Percentiles rank a stretch among this genome's conserved stretches.
Evolutionary conservation across 2,888 invertebrate species (phyloP).

Genomic region (Eupithecia pulchellata): DNA sequence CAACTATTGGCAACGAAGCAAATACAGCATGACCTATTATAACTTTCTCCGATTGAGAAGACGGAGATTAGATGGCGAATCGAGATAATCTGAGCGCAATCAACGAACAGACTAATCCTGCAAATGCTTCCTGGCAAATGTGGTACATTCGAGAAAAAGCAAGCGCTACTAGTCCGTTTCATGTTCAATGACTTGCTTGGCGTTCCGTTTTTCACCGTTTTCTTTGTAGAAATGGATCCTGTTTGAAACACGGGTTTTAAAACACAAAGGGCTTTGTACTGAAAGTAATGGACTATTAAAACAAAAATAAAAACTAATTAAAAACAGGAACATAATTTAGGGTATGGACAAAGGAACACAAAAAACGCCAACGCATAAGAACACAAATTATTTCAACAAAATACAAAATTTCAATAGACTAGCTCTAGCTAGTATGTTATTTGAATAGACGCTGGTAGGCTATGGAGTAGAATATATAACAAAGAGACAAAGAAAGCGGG

Average conservation of each 20-base stretch:
- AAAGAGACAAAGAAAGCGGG: constrained; percentile 31
- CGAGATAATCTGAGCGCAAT: constrained; percentile 66
- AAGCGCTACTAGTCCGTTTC: constrained; percentile 42
- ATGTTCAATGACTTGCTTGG: neutral
- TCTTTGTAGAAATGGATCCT: constrained; percentile 12
- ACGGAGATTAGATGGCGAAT: constrained; percentile 72
- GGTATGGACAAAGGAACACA: constrained; percentile 34
- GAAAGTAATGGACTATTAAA: constrained; percentile 47
- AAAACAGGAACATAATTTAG: constrained; percentile 36
- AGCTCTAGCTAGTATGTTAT: neutral
- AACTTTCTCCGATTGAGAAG: constrained; percentile 74
- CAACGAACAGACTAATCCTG: constrained; percentile 66
- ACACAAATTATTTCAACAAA: neutral
- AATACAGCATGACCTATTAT: constrained; percentile 48
- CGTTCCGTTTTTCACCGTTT: constrained; percentile 17
- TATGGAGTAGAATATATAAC: constrained; percentile 9
- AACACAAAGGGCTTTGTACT: constrained; percentile 41
- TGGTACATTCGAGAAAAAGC: constrained; percentile 62
- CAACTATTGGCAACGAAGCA: constrained; percentile 42
- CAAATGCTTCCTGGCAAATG: constrained; percentile 69
- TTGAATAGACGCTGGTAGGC: neutral
- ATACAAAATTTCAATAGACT: neutral
- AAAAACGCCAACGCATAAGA: constrained; percentile 28
- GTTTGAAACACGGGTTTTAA: constrained; percentile 23
- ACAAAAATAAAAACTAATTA: constrained; percentile 38